phyloP scores from a whole-genome alignment of 2,113 vertebrate species.

The Cottus gobio region DNA sequence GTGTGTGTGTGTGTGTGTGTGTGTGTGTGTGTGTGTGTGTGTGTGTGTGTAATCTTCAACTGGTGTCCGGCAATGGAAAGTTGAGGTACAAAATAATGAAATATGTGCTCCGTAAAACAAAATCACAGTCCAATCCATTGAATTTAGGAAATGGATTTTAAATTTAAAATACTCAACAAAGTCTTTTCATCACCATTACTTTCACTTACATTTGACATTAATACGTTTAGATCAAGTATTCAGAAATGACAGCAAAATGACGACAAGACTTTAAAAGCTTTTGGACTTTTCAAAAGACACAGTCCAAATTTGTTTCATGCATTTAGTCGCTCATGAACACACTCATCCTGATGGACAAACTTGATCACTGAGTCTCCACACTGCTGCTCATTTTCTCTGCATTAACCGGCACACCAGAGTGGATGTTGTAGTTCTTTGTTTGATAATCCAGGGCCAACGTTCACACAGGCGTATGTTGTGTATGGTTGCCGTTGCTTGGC shows the following conservation, averaged over 20 bases:
- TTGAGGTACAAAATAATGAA: not conserved
- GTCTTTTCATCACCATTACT: not conserved
- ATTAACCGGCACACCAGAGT: not conserved
- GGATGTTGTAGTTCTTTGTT: constrained; percentile 26
- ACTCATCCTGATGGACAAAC: not conserved
- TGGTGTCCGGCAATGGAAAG: constrained; percentile 40
- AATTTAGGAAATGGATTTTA: not conserved
- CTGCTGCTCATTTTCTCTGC: not conserved
- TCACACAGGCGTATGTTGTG: not conserved
- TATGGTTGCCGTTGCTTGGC: not conserved
- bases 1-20: no score
- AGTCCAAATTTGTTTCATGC: not conserved
- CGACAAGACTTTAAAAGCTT: not conserved
- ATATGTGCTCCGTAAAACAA: not conserved
- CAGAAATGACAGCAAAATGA: not conserved
- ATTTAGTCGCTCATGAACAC: not conserved
- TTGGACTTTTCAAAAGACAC: not conserved
- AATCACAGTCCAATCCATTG: not conserved
- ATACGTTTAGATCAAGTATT: not conserved
- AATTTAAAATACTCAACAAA: not conserved
- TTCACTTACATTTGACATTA: not conserved
- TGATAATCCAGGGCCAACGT: constrained; percentile 22
- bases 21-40: no score
- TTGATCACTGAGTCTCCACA: constrained; percentile 6
- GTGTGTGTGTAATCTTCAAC: constrained; percentile 35